Base-by-base conservation (phyloP, 2,797 vertebrate genomes). In the Anomalospiza imberbis region DNA sequence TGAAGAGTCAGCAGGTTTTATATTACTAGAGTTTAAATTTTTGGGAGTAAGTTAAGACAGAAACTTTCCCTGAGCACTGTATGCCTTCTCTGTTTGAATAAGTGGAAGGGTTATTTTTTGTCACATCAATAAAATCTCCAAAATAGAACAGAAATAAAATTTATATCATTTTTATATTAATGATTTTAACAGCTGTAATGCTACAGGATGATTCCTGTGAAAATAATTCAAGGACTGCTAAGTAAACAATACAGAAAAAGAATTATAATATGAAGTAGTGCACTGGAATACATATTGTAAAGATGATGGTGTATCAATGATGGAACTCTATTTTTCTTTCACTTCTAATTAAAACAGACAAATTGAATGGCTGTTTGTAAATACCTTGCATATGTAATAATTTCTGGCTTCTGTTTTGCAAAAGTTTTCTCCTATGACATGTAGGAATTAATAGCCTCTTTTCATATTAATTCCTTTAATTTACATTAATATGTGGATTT, bases 321-420 rank as follows among this genome's bases (percentile, higher is more conserved):
- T 91, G 80, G 58, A 96, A 92, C 90, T 96, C 75, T 78, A 66
- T 74, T 91, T 78, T 96, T 94, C 82, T 91, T 65, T 63, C 74
- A 53, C 29, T 92, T 95, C 80, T 88, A 91, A 95, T 96, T 95
- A 93, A 89, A 95, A 80, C 60, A 89, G 80, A 88, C 57, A 94
- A 96, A 91, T 71, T 75, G 57, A 95, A 90, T 77, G 81, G 67
- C 61, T n/a, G 7, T 75, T 97, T 89, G 77, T 88, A 91, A 97
- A 83, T 51, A 81, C 48, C 74, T 93, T 40, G 31, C 54, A 81
- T 82, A 79, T 92, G 54, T 93, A 92, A 81, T 85, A 93, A 95
- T 78, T 73, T 75, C 79, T 85, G 44, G 17, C 20, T 91, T 96
- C 45, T 20, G 26, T 54, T 88, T 97, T 97, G 88, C 88, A 68